These are phyloP conservation scores for Alexandromys fortis DNA, from an alignment of 2,113 vertebrate species.

Conservation along the genomic window DNA sequence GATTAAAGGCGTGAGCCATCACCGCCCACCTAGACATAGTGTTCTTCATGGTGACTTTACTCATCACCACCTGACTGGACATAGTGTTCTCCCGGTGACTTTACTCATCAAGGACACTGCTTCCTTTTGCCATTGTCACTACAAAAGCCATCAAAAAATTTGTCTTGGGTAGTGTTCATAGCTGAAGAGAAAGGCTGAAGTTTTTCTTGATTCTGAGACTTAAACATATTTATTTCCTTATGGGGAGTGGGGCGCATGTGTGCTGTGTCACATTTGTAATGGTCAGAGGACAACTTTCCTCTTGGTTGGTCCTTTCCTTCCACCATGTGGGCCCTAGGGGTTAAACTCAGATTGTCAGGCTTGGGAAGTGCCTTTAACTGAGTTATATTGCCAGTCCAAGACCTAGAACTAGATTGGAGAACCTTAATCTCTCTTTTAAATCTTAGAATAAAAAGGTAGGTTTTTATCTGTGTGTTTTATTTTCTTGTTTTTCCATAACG, in stretches of 20 bases:
- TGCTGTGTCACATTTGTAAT: neutral
- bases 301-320: neutral
- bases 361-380: neutral
- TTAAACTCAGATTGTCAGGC: neutral
- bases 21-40: too few relatives aligned
- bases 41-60: too few relatives aligned
- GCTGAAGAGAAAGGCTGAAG: neutral
- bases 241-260: neutral
- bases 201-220: slow-evolving; percentile 32
- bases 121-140: neutral
- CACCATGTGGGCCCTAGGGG: too few relatives aligned
- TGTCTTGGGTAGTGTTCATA: slow-evolving; percentile 8
- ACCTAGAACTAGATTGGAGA: neutral
- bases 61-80: too few relatives aligned
- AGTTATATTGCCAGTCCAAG: neutral
- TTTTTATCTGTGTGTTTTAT: neutral
- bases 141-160: neutral
- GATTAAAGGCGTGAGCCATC: too few relatives aligned
- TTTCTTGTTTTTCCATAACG: slow-evolving; percentile 28
- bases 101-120: neutral
- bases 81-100: too few relatives aligned
- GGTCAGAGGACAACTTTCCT: neutral
- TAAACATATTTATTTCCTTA: neutral
- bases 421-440: neutral
- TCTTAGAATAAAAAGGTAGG: neutral